Conservation (phyloP, 2,113 vertebrate genomes). For the Sinocyclocheilus maitianheensis region DNA sequence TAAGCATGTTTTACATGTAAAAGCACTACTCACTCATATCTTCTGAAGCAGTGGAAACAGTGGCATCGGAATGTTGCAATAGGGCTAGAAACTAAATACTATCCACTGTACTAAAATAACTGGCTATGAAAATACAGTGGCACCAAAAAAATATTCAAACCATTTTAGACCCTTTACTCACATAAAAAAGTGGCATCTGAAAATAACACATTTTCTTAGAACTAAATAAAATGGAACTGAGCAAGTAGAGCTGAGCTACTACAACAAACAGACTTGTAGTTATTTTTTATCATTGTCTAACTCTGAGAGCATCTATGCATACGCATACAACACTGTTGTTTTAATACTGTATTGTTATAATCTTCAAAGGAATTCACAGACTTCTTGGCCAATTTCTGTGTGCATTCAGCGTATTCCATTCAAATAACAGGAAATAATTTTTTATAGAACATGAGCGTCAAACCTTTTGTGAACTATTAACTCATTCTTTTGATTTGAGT, state of each 20-base stretch:
- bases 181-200: background rate
- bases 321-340: background rate
- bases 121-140: too few species aligned
- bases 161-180: too few species aligned
- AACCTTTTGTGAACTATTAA: background rate
- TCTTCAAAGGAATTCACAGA: background rate
- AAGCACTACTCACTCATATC: background rate
- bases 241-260: background rate
- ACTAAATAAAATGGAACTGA: background rate
- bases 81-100: background rate
- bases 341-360: background rate
- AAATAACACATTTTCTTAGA: background rate
- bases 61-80: background rate
- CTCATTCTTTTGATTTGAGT: slow-evolving; percentile 3
- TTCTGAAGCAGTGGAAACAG: background rate
- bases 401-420: background rate
- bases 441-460: background rate
- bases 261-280: background rate
- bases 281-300: background rate
- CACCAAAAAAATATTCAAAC: too few species aligned
- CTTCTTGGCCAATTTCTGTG: background rate
- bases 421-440: background rate
- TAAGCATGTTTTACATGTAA: background rate
- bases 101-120: background rate
- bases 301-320: background rate